Base-by-base conservation (phyloP, 2,113 vertebrate species). In the Rhinogobius similis region DNA sequence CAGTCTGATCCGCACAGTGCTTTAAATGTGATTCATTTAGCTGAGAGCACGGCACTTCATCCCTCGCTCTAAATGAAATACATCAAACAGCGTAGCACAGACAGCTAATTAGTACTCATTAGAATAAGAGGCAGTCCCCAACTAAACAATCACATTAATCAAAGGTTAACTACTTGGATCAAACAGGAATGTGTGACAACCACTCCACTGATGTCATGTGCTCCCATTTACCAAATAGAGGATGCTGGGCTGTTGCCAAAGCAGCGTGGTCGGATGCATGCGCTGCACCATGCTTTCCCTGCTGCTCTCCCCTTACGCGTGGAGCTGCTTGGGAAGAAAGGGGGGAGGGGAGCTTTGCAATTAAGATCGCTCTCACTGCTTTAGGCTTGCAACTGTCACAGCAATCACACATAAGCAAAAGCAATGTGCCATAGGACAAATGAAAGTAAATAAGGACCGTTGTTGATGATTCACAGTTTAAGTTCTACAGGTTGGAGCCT, bases 31-130 rank as follows among this genome's bases (percentile, higher is more conserved):
- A 85, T 77, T 86, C 67, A 72, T 79, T 88, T 81, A 62, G 81
- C 77, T 79, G 10, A 76, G 67, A 78, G 76, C 79, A 62, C 55
- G 66, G 77, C 36, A 23, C 68, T 67, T 73, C 11, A 29, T 81
- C 67, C 63, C 38, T 44, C 70, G 76, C 86, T 73, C 74, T 63
- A 58, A 58, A 76, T 74, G 58, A 62, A 89, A 82, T 29, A 86
- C 83, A 88, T 91, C 88, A 92, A 88, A 92, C 78, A 44, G 66
- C 6, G 46, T 70, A 72, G 85, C 82, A 82, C 85, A 82, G 86
- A 78, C 72, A 52, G 70, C 83, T 88, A 90, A 93, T 92, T 93
- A 91, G 86, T 58, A 26, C 90, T 88, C 89, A 88, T 92, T 92
- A 92, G 80, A 90, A 86, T 82, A 68, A 87, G 86, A 87, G 82